Evolutionary conservation across 2,888 invertebrate genomes (phyloP).

Genomic region (Drosophila prolongata): DNA sequence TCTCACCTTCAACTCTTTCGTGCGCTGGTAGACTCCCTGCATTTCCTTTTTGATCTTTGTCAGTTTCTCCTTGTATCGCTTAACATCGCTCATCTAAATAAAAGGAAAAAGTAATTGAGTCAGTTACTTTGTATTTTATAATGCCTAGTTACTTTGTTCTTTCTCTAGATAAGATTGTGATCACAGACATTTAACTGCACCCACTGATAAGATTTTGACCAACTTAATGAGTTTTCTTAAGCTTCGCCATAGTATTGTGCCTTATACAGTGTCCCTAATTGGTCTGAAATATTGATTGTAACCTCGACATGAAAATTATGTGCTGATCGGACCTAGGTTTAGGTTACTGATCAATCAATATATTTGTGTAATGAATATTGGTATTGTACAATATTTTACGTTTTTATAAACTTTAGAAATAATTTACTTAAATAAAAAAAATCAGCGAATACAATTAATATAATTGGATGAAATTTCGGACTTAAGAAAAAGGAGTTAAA

Average conservation of each 20-base stretch:
- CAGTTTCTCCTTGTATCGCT: constrained; percentile 82
- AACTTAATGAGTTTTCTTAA: constrained; percentile 3
- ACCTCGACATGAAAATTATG: neutral
- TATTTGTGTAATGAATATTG: neutral
- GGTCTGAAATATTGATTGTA: constrained; percentile 2
- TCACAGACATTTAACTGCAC: constrained; percentile 1
- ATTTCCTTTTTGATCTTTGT: constrained; percentile 82
- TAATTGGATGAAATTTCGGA: too few relatives aligned
- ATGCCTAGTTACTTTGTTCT: constrained; percentile 12
- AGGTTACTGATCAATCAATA: neutral
- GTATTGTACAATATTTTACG: neutral
- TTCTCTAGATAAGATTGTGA: constrained; percentile 33
- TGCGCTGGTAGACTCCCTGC: constrained; percentile 82
- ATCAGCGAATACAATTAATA: too few relatives aligned
- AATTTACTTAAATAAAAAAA: too few relatives aligned
- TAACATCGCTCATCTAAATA: constrained; percentile 81
- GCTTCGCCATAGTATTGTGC: constrained; percentile 1
- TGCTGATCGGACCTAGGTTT: neutral
- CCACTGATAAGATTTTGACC: constrained; percentile 27
- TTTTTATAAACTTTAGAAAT: too few relatives aligned
- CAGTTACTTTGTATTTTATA: constrained; percentile 10
- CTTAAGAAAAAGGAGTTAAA: too few relatives aligned
- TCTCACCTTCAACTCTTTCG: constrained; percentile 81
- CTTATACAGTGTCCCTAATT: constrained; percentile 20
- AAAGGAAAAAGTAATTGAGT: neutral